Base-by-base conservation (phyloP, 2,113 vertebrate species). In the Sturnira hondurensis region DNA sequence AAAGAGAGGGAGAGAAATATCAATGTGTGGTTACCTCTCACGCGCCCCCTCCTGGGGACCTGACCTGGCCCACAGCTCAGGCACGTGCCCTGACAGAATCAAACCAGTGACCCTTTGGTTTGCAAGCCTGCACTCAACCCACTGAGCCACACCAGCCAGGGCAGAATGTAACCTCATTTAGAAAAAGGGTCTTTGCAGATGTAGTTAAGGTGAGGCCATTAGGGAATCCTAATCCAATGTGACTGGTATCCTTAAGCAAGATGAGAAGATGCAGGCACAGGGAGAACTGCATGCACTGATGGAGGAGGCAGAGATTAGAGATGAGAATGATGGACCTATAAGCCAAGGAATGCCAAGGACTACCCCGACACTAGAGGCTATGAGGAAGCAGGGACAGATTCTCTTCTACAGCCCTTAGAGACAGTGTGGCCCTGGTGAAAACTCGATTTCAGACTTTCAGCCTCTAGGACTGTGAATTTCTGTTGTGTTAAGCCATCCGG, bases 281-380 rank as follows among this genome's bases (percentile, higher is more conserved):
- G 33, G 70, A 54, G 43, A 63, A 45, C 3, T 5, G 36, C 14
- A 17, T 3, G 36, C 4, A 12, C 1, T 24, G 3, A 50, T 1
- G 2, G 70, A 52, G 41, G 43, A 52, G 41, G 43, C 36, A 19
- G 61, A 83, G 28, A 28, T 1, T 6, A 31, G 68, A 86, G 28
- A 17, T 1, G 5, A 26, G 61, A 33, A 47, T 0, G 36, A 41
- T 1, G 12, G 6, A 11, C 17, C 54, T 10, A 19, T 9, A 20
- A 68, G 68, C 47, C 43, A 14, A 36, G 11, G 15, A 47, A 10
- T 17, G 33, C 43, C 38, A 24, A 50, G 43, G 22, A 67, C 1
- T 38, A 31, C 52, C 4, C 24, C 54, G 31, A 43, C 22, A 36
- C 7, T 11, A 28, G 41, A 28, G 31, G 45, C 38, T 43, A 19